phyloP scores from a whole-genome alignment of 2,113 vertebrate genomes.

The Petrocephalus zakoni region DNA sequence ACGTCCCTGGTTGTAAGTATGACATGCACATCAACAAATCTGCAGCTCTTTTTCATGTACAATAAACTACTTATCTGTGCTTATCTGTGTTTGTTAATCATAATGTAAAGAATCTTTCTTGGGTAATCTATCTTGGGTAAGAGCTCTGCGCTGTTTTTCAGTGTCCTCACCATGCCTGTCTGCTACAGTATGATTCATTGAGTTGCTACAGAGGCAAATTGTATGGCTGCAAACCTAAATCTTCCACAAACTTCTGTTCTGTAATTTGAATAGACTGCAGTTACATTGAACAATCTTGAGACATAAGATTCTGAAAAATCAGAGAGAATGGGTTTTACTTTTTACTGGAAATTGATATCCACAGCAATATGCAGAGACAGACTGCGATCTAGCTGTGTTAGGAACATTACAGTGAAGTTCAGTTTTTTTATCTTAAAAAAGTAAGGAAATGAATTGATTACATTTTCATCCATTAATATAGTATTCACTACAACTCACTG shows the following conservation, averaged over 20 bases:
- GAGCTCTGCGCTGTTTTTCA: background rate
- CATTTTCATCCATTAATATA: background rate
- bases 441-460: background rate
- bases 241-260: background rate
- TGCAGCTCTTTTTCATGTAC: background rate
- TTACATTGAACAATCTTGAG: background rate
- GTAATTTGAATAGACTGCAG: background rate
- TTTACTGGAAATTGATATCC: background rate
- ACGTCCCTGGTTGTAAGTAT: background rate
- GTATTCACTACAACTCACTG: background rate
- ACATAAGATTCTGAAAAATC: background rate
- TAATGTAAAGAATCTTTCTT: background rate
- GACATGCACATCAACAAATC: background rate
- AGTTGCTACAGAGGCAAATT: background rate
- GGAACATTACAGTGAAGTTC: background rate
- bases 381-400: background rate
- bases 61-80: background rate
- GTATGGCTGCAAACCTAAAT: background rate
- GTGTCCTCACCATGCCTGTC: background rate
- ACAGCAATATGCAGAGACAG: background rate
- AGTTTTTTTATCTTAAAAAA: background rate
- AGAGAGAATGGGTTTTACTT: background rate
- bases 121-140: background rate
- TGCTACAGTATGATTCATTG: background rate
- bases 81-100: background rate